These are phyloP conservation scores for Tricholaema leucomelas DNA, from an alignment of 2,113 vertebrate species.

Conservation along the genomic window DNA sequence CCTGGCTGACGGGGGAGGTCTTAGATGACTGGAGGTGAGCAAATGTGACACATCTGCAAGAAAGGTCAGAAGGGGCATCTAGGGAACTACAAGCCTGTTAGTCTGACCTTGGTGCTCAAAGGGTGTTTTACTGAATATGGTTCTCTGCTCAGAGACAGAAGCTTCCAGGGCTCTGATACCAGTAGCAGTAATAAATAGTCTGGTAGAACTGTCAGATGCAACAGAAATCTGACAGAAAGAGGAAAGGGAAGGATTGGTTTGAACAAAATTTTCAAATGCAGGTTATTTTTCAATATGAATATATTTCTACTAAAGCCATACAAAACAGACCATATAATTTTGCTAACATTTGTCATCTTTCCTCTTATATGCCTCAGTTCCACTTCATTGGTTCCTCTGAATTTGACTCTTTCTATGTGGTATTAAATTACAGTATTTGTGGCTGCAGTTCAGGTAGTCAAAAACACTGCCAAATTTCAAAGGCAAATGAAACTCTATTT, in stretches of 20 bases:
- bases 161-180: neutral
- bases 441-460: neutral
- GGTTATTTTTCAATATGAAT: conserved; percentile 18
- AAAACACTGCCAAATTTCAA: conserved; percentile 4
- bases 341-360: neutral
- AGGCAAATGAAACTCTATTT: neutral
- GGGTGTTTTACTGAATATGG: neutral
- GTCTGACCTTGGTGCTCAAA: neutral
- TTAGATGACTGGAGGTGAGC: too few species aligned
- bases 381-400: neutral
- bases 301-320: conserved; percentile 1
- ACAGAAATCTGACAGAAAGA: neutral
- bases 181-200: neutral
- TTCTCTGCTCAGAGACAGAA: conserved; percentile 6
- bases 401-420: neutral
- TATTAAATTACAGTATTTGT: neutral
- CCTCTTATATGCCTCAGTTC: neutral
- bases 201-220: neutral
- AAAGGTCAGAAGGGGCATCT: too few species aligned
- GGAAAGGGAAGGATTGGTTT: neutral
- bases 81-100: too few species aligned
- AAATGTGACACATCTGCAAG: too few species aligned
- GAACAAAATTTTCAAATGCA: neutral
- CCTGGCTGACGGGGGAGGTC: too few species aligned
- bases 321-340: neutral